Conservation (phyloP, 2,797 vertebrate genomes). For the Halcyon leucocephala region DNA sequence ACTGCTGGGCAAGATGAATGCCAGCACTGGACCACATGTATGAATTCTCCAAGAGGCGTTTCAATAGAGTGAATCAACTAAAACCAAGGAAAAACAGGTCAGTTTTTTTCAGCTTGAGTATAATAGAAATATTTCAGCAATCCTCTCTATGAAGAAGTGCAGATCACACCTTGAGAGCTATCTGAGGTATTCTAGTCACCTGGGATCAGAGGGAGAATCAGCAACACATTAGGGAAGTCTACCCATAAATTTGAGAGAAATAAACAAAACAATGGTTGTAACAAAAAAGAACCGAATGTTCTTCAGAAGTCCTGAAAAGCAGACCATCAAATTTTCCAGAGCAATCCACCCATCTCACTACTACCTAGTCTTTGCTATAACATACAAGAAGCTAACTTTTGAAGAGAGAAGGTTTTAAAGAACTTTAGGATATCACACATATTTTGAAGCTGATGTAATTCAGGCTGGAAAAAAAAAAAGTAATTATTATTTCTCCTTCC, state of each 20-base stretch:
- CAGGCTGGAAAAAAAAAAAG: background rate
- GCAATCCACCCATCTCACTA: background rate
- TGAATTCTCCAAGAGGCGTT: constrained; percentile 83
- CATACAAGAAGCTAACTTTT: background rate
- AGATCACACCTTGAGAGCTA: background rate
- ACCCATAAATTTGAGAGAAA: background rate
- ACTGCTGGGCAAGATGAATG: constrained; percentile 66
- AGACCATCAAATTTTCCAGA: background rate
- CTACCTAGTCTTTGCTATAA: background rate
- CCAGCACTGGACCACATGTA: constrained; percentile 81
- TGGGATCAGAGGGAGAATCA: background rate
- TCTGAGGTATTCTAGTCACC: background rate
- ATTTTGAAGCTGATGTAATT: background rate
- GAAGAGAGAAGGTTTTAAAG: background rate
- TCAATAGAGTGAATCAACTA: constrained; percentile 86
- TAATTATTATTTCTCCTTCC: background rate
- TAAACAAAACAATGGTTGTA: background rate
- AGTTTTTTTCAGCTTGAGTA: background rate
- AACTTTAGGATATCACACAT: background rate
- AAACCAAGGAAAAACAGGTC: background rate
- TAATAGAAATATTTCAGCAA: background rate
- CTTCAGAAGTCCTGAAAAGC: background rate
- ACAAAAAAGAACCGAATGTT: background rate
- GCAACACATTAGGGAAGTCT: background rate
- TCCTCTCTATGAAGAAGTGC: background rate